Base-by-base conservation (phyloP, 2,888 invertebrate species). In the Drosophila limbata region DNA sequence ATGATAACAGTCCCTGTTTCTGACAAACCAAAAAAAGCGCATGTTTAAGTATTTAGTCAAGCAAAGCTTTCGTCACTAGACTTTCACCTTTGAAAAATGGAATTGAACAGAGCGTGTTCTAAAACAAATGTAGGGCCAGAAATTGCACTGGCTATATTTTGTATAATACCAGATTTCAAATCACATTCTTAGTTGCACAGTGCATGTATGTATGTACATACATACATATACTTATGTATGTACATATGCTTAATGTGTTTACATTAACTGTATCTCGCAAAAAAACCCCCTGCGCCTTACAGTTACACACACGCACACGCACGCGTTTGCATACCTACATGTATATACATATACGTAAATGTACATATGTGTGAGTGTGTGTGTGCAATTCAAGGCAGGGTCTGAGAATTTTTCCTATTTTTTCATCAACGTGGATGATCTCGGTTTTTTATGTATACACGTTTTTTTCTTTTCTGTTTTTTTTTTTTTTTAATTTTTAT, bases 401-500 rank as follows among this genome's bases (percentile, higher is more conserved):
- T 59, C 64, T 65, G 53, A 33, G 48, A 25, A 33, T 60, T 62
- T 67, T 63, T 15, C 17, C 10, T 45, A 33, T 37, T 62, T 52
- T 31, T 81, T 79, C 79, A 73, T 77, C 73, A 67, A 51, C 61
- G 77, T 73, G 79, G 81, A 81, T 80, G 80, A 80, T 80, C 82
- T 72, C 69, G 69, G 69, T 76, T 83, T 81, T 83, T 79, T 82
- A 73, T 81, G 67, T 78, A 75, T 70, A 71, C 72, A 70, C 56
- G 59, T 74, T 72, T 74, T 78, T 80, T 19, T 37, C 57, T 11
- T 44, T 42, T n/a, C 13, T 8, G 13, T 80, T 77, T 79, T 69
- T 63, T 21, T 60, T 68, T 77, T 77, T 78, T 80, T 81, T 81
- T 79, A 81, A 81, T 79, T 81, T 81, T 75, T 67, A 77, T 70